phyloP scores from a whole-genome alignment of 2,797 vertebrate genomes.

The Phylloscopus collybita region DNA sequence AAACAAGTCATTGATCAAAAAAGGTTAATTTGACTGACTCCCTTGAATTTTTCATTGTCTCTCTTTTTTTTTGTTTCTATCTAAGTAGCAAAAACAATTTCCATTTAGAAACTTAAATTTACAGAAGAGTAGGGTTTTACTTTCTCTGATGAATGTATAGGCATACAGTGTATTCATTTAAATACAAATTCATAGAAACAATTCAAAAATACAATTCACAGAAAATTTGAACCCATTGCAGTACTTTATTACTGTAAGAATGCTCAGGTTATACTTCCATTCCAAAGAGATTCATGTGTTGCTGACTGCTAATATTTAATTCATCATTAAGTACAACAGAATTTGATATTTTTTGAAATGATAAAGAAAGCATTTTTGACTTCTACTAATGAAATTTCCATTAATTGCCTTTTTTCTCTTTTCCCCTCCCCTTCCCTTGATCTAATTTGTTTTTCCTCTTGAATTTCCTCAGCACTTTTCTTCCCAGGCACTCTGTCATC shows the following conservation, averaged over 20 bases:
- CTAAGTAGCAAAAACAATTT: conserved; percentile 12
- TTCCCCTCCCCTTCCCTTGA: neutral
- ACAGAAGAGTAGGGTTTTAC: neutral
- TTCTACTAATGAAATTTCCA: neutral
- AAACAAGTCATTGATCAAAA: neutral
- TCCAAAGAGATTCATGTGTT: neutral
- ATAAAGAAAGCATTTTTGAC: neutral
- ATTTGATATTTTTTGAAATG: neutral
- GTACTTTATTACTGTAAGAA: neutral
- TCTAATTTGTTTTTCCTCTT: neutral
- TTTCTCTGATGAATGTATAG: neutral
- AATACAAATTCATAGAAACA: neutral
- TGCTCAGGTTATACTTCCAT: neutral
- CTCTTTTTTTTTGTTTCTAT: neutral
- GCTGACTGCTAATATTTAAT: neutral
- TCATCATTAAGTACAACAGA: neutral
- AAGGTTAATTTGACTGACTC: conserved; percentile 46
- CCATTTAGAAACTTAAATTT: conserved; percentile 1
- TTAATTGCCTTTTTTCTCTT: neutral
- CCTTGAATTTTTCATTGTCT: conserved; percentile 19
- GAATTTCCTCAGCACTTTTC: neutral
- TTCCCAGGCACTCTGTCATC: neutral
- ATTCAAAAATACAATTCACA: neutral
- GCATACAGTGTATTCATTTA: neutral
- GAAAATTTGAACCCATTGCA: neutral